Evolutionary conservation across 1,140 invertebrate genomes (phyloP).

Genomic region (Solen grandis): DNA sequence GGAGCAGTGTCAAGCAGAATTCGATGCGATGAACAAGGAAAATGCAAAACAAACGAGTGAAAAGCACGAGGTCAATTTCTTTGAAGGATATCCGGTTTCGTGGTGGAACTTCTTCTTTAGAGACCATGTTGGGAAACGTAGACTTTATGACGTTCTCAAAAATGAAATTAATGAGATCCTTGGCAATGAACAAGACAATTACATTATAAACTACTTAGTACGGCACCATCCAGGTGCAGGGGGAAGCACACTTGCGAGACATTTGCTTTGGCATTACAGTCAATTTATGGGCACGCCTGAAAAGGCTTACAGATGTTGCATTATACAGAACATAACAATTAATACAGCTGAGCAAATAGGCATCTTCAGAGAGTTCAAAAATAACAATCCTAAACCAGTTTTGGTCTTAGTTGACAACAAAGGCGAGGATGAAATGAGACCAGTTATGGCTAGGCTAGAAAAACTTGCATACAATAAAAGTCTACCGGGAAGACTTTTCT

Average conservation of each 20-base stretch:
- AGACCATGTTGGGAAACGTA: slow-evolving; percentile 25
- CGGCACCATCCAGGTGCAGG: slow-evolving; percentile 39
- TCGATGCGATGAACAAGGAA: not conserved
- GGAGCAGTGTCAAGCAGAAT: slow-evolving; percentile 20
- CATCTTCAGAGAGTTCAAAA: slow-evolving; percentile 17
- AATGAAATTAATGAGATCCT: slow-evolving; percentile 11
- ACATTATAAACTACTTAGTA: slow-evolving; percentile 2
- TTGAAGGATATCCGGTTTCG: slow-evolving; percentile 10
- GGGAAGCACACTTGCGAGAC: slow-evolving; percentile 25
- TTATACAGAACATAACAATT: slow-evolving; percentile 15
- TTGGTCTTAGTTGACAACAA: slow-evolving; percentile 28
- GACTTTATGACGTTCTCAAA: not conserved
- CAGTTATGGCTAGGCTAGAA: slow-evolving; percentile 3
- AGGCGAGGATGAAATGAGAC: slow-evolving; percentile 14
- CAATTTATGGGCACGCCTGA: slow-evolving; percentile 24
- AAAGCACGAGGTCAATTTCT: slow-evolving; percentile 7
- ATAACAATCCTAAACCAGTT: slow-evolving; percentile 24
- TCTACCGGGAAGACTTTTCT: slow-evolving; percentile 18
- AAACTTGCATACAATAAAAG: slow-evolving; percentile 13
- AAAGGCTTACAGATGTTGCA: slow-evolving; percentile 20
- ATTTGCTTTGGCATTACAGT: slow-evolving; percentile 31
- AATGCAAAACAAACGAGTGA: not conserved
- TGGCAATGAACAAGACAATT: slow-evolving; percentile 1
- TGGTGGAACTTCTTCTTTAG: slow-evolving; percentile 45
- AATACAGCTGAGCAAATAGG: slow-evolving; percentile 32